A percentile compares a stretch with the other conserved stretches of the same genome.
Conservation (phyloP, 2,797 vertebrate genomes). For the Darevskia mixta region DNA sequence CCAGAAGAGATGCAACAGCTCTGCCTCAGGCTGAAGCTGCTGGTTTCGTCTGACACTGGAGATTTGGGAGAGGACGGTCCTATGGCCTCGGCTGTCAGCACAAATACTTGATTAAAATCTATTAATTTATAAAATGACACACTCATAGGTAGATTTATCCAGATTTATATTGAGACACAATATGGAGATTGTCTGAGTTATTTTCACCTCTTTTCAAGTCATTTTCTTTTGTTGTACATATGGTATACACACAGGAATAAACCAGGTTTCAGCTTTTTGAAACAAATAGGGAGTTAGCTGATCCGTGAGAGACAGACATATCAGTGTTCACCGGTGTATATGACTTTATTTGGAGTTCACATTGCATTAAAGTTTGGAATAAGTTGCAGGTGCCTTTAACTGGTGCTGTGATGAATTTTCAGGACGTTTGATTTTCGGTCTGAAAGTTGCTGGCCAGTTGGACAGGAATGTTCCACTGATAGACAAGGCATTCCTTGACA, state of each 20-base stretch:
- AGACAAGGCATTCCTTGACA: not conserved
- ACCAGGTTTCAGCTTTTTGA: constrained; percentile 7
- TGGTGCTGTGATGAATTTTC: not conserved
- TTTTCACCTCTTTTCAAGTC: not conserved
- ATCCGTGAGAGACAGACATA: not conserved
- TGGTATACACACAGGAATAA: not conserved
- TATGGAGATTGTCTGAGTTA: not conserved
- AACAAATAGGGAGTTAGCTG: not conserved
- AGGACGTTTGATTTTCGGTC: not conserved
- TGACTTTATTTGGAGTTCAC: not conserved
- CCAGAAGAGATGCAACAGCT: not conserved
- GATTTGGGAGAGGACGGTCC: not conserved
- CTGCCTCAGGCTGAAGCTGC: not conserved
- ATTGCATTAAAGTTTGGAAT: not conserved
- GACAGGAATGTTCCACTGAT: not conserved
- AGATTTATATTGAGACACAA: not conserved
- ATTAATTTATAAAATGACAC: not conserved
- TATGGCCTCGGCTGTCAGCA: not conserved
- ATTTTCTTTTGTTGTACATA: not conserved
- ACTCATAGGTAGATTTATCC: not conserved
- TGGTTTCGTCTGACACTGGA: not conserved
- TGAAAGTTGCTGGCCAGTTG: not conserved
- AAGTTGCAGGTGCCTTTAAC: not conserved
- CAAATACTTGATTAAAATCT: constrained; percentile 5
- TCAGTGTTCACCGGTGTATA: not conserved